phyloP scores from a whole-genome alignment of 1,140 invertebrate genomes.

The Chymomyza costata region DNA sequence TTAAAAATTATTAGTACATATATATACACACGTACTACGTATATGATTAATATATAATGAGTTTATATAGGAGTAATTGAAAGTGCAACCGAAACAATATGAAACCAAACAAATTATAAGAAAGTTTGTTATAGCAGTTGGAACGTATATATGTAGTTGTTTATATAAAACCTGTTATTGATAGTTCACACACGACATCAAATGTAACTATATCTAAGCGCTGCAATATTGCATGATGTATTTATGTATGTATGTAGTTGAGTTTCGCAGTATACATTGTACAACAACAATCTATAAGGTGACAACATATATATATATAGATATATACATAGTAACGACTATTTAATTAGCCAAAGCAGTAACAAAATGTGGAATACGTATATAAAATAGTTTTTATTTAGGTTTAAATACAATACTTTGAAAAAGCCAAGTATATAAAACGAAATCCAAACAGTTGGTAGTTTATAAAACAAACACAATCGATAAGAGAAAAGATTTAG shows the following conservation, averaged over 20 bases:
- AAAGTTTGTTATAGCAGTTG: slow-evolving; percentile 57
- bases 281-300: too few species aligned
- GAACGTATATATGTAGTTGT: slow-evolving; percentile 36
- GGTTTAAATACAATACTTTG: slow-evolving; percentile 54
- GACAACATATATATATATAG: too few species aligned
- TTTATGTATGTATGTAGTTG: too few species aligned
- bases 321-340: too few species aligned
- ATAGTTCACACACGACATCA: slow-evolving; percentile 43
- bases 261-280: slow-evolving; percentile 7
- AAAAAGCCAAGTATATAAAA: slow-evolving; percentile 52
- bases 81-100: slow-evolving; percentile 41
- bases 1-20: slow-evolving; percentile 43
- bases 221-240: slow-evolving; percentile 7
- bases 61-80: slow-evolving; percentile 42
- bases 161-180: slow-evolving; percentile 60
- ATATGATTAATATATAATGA: slow-evolving; percentile 40
- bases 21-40: slow-evolving; percentile 37
- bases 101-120: slow-evolving; percentile 36
- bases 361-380: slow-evolving; percentile 16
- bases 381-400: slow-evolving; percentile 60
- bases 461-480: slow-evolving; percentile 52
- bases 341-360: slow-evolving; percentile 4
- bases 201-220: slow-evolving; percentile 24
- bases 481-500: slow-evolving; percentile 50
- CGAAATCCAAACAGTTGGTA: slow-evolving; percentile 62